Percentiles rank a stretch among this genome's conserved stretches.
phyloP scores from a whole-genome alignment of 2,888 invertebrate species.

The Ochropleura plecta region DNA sequence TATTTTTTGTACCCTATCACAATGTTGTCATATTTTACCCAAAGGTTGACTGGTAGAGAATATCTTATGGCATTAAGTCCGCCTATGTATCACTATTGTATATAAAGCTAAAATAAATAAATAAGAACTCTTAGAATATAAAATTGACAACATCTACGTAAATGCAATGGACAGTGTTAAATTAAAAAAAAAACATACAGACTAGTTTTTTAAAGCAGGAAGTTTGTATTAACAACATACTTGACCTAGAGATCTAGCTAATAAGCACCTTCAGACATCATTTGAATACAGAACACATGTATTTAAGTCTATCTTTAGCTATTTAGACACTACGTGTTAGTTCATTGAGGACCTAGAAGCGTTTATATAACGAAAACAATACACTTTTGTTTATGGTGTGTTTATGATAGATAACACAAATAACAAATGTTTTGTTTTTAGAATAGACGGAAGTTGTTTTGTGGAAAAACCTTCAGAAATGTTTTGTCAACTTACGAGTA shows the following conservation, averaged over 20 bases:
- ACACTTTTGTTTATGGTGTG: neutral
- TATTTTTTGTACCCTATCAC: too few relatives aligned
- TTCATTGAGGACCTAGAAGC: neutral
- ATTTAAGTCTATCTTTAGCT: neutral
- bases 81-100: too few relatives aligned
- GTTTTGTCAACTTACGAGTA: neutral
- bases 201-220: constrained; percentile 6
- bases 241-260: neutral
- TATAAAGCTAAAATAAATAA: too few relatives aligned
- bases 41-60: too few relatives aligned
- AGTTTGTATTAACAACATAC: neutral
- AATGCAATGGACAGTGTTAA: too few relatives aligned
- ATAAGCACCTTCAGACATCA: constrained; percentile 4
- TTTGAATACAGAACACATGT: constrained; percentile 18
- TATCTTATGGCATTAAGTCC: too few relatives aligned
- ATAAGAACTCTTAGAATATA: neutral
- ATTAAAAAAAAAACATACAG: neutral
- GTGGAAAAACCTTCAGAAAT: neutral
- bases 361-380: neutral
- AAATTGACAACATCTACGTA: neutral
- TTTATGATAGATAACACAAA: neutral
- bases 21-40: too few relatives aligned
- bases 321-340: neutral
- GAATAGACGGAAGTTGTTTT: neutral
- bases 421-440: neutral